These are phyloP conservation scores for Quadroppia sp. DNA, from an alignment of 2,888 invertebrate genomes.

Conservation along the genomic window DNA sequence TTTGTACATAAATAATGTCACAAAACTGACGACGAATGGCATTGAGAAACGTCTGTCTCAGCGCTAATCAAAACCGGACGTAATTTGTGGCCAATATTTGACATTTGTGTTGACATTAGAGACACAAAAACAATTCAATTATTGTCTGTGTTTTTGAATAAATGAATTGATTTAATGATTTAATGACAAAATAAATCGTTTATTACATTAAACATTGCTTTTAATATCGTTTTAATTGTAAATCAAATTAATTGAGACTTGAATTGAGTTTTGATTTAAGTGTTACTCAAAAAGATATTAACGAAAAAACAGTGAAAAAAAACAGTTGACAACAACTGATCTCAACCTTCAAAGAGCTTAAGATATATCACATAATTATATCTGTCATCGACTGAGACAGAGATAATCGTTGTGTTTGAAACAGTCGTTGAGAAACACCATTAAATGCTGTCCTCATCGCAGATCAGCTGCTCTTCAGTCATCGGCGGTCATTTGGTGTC, in stretches of 20 bases:
- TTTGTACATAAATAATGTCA: background rate
- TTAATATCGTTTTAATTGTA: no score
- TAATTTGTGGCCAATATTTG: background rate
- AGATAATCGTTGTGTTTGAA: background rate
- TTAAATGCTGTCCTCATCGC: background rate
- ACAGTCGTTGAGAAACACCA: background rate
- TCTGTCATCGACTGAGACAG: no score
- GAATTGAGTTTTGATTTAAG: no score
- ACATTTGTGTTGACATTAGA: background rate
- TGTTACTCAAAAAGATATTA: no score
- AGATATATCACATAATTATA: no score
- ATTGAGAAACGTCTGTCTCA: background rate
- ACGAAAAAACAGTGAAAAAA: no score
- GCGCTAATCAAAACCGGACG: background rate
- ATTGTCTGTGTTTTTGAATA: background rate
- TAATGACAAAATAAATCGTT: background rate
- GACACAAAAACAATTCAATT: background rate
- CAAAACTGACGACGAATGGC: background rate
- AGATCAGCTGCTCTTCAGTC: constrained; percentile 3
- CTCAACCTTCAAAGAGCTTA: no score
- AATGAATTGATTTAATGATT: background rate
- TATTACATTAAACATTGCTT: no score
- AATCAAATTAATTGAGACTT: no score
- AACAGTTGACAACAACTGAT: no score
- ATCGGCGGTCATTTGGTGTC: background rate